Percentiles rank a stretch among this genome's conserved stretches.
These are phyloP conservation scores for Hydropsyche betteni DNA, from an alignment of 2,888 invertebrate genomes.

Conservation along the genomic window DNA sequence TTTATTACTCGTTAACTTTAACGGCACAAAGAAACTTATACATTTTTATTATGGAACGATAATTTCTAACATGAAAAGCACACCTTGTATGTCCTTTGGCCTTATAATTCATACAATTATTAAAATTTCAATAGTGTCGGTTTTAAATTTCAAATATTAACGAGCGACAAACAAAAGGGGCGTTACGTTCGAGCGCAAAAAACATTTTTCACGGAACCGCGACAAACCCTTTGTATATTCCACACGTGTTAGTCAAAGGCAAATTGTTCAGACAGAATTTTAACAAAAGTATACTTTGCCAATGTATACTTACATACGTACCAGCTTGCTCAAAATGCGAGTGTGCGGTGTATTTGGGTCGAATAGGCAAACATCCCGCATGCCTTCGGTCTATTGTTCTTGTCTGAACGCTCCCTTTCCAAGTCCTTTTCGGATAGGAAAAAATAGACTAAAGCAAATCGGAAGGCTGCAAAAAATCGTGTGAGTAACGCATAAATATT, in stretches of 20 bases:
- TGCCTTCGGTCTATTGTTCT: constrained; percentile 31
- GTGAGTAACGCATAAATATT: too few species aligned
- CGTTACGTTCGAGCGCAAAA: not conserved
- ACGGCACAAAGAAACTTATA: not conserved
- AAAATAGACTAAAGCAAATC: too few species aligned
- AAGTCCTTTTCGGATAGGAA: not conserved
- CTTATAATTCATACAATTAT: not conserved
- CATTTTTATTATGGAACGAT: constrained; percentile 17
- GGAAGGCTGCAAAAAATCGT: too few species aligned
- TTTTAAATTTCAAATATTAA: constrained; percentile 18
- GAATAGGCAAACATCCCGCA: constrained; percentile 39
- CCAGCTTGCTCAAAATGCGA: not conserved
- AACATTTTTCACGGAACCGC: constrained; percentile 42
- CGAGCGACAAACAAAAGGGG: constrained; percentile 15
- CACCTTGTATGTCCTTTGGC: not conserved
- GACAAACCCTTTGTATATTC: constrained; percentile 45
- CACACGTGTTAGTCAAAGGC: constrained; percentile 50
- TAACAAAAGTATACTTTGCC: not conserved
- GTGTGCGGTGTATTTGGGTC: constrained; percentile 22
- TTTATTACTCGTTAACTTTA: too few species aligned
- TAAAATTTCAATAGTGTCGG: constrained; percentile 4
- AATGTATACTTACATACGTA: too few species aligned
- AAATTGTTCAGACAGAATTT: constrained; percentile 49
- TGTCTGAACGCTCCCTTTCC: constrained; percentile 2
- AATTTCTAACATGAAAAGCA: constrained; percentile 16